Base-by-base conservation (phyloP, 1,140 invertebrate species). In the Mya arenaria region DNA sequence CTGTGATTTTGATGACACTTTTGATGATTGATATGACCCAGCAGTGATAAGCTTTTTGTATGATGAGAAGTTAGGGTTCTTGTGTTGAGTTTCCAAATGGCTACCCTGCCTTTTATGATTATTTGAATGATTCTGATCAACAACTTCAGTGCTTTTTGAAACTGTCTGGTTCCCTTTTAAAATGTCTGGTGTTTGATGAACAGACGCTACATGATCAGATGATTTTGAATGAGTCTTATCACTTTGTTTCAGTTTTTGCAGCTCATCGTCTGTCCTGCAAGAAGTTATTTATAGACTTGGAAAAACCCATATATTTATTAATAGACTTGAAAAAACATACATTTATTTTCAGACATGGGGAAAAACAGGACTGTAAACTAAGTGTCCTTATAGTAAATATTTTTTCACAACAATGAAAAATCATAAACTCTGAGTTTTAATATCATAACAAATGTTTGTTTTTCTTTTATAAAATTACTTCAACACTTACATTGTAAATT, bases 21-120 rank as follows among this genome's bases (percentile, higher is more conserved):
- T 88, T 68, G 72, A 60, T 5, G 79, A 48, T 25, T 85, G 82
- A 82, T 84, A 86, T 60, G 86, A 88, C 19, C 87, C 87, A 39
- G 87, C 85, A 1, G 87, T 88, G 34, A 90, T 86, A 37, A 90
- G 66, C 71, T 89, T 89, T 83, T 87, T 89, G 69, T 90, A 90
- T 13, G 85, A 25, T 30, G 86, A 74, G 85, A 89, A 90, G 28
- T 82, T 81, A 34, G 81, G 81, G 19, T 73, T 55, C 5, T 58
- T 77, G 28, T 78, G 77, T 39, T 48, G 37, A 52, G 48, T 65
- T 74, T n/a, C 52, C 65, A 5, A 17, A 32, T n/a, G 30, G 83
- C 83, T 66, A 79, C 84, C 34, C 74, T 84, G 55, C 6, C 78
- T 39, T 68, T 39, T 37, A 58, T 44, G 25, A 17, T 52, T 23